Evolutionary conservation across 2,113 vertebrate species (phyloP).

Genomic region (Muntiacus muntjak): DNA sequence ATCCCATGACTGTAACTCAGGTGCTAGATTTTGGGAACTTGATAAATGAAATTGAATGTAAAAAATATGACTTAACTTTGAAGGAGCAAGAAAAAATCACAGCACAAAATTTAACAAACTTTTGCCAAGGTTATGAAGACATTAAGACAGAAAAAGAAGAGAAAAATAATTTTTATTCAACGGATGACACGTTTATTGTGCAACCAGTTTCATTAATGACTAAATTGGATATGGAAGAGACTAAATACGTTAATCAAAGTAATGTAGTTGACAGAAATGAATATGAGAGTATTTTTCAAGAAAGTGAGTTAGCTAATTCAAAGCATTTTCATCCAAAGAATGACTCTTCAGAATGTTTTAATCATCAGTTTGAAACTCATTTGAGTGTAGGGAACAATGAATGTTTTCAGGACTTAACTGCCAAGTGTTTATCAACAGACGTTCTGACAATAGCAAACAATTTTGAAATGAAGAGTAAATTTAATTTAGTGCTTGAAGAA

Average conservation of each 20-base stretch:
- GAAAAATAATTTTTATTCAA: not conserved
- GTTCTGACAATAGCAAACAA: constrained; percentile 50
- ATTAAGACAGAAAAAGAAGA: not conserved
- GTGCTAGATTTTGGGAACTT: not conserved
- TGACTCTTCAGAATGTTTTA: constrained; percentile 64
- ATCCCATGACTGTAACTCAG: not conserved
- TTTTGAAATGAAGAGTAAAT: constrained; percentile 86
- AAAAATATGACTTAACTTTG: not conserved
- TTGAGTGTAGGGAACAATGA: constrained; percentile 69
- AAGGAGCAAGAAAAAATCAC: not conserved
- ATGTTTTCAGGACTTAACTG: constrained; percentile 66
- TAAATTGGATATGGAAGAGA: constrained; percentile 57
- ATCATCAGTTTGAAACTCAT: constrained; percentile 71
- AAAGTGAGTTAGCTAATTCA: constrained; percentile 62
- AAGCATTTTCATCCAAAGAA: constrained; percentile 72
- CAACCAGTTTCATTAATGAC: not conserved
- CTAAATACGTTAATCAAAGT: constrained; percentile 61
- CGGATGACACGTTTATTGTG: not conserved
- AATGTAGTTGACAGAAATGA: constrained; percentile 66
- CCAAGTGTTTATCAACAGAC: constrained; percentile 75
- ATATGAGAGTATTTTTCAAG: constrained; percentile 64
- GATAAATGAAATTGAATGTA: not conserved
- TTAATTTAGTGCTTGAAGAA: constrained; percentile 87
- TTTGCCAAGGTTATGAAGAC: not conserved
- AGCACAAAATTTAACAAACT: not conserved